These are phyloP conservation scores for Rhombomys opimus DNA, from an alignment of 2,113 vertebrate species.

Conservation along the genomic window DNA sequence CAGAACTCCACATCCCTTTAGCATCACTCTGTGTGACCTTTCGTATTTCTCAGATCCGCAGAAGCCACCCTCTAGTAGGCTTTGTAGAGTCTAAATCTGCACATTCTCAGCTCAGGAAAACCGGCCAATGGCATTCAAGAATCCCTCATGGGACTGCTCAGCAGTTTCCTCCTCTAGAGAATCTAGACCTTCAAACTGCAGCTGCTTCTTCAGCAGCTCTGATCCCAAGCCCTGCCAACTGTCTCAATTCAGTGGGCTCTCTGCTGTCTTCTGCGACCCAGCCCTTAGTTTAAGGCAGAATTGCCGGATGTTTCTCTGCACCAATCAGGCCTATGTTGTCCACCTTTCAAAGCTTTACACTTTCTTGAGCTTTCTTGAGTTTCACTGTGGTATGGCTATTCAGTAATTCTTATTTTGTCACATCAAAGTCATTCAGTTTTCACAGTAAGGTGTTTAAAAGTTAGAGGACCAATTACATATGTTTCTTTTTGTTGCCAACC, in stretches of 20 bases:
- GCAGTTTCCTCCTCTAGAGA: not conserved
- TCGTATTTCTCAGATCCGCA: not conserved
- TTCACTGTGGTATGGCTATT: not conserved
- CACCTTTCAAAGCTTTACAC: not conserved
- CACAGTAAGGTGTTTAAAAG: not conserved
- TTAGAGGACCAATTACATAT: not conserved
- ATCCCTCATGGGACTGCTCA: not conserved
- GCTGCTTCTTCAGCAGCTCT: not conserved
- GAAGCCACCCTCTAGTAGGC: not conserved
- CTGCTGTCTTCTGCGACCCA: not conserved
- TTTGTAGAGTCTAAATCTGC: not conserved
- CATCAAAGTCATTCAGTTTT: not conserved
- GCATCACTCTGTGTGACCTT: not conserved
- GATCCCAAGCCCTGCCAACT: not conserved
- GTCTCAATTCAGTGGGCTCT: not conserved
- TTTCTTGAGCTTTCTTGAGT: not conserved
- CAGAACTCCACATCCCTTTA: not conserved
- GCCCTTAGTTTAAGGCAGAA: rapidly evolving
- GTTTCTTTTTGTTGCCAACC: not conserved
- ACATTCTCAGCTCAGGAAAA: rapidly evolving
- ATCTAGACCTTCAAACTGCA: not conserved
- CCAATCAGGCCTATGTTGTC: not conserved
- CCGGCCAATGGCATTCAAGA: not conserved
- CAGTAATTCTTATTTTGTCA: not conserved
- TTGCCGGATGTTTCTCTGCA: rapidly evolving